Percentiles rank a stretch among this genome's conserved stretches.
Evolutionary conservation across 2,797 vertebrate species (phyloP).

Genomic region (Gymnothorax javanicus): DNA sequence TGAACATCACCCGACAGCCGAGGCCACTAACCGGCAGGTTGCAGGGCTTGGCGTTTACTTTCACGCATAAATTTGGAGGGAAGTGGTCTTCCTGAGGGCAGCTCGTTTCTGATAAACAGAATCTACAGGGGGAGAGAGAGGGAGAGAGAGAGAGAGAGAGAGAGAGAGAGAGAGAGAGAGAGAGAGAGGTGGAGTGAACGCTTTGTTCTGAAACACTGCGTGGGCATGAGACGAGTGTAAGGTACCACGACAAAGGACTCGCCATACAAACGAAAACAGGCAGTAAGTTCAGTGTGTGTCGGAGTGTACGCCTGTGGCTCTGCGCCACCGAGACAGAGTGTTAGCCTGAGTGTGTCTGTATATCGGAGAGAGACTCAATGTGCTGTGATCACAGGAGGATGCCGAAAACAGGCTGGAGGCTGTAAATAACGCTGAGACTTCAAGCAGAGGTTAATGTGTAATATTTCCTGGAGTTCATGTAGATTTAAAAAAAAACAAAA

Average conservation of each 20-base stretch:
- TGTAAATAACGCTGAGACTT: background rate
- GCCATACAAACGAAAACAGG: background rate
- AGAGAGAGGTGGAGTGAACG: background rate
- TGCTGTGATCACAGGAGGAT: background rate
- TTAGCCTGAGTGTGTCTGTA: background rate
- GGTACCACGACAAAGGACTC: background rate
- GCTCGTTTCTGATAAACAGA: constrained; percentile 99
- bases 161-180: background rate
- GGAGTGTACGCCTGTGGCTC: background rate
- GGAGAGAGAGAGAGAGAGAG: too few species aligned
- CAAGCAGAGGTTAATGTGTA: background rate
- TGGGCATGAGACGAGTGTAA: background rate
- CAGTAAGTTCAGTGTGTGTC: background rate
- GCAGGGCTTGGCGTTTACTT: constrained; percentile 98
- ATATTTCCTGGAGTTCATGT: background rate
- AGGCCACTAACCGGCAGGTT: constrained; percentile 92
- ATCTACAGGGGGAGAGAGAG: constrained; percentile 70
- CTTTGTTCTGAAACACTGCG: background rate
- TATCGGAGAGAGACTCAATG: background rate
- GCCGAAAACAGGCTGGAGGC: background rate
- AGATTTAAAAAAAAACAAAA: background rate
- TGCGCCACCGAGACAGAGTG: too few species aligned
- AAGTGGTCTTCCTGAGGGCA: constrained; percentile 99
- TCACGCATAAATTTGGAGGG: constrained; percentile 96
- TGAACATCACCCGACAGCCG: background rate